phyloP scores from a whole-genome alignment of 2,113 vertebrate species.

The Thalassarche chlororhynchos region DNA sequence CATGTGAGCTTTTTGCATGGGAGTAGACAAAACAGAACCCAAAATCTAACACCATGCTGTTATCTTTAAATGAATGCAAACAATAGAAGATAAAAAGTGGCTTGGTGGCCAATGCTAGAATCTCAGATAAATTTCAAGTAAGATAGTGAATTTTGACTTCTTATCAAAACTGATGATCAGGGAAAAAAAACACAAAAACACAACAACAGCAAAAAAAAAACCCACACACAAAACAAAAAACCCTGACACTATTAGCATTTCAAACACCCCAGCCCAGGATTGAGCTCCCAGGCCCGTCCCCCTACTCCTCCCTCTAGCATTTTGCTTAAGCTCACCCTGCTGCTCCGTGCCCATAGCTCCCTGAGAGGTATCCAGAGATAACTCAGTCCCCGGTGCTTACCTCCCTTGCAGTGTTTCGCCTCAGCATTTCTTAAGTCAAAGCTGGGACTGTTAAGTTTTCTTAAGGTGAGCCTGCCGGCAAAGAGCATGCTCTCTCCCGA shows the following conservation, averaged over 20 bases:
- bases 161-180: neutral
- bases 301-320: neutral
- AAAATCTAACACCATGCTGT: neutral
- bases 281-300: neutral
- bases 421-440: neutral
- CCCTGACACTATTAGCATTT: neutral
- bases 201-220: neutral
- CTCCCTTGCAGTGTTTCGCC: neutral
- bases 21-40: neutral
- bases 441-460: neutral
- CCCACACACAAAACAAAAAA: neutral
- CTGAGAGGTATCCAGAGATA: too few species aligned
- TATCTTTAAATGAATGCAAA: neutral
- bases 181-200: neutral
- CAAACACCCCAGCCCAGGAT: neutral
- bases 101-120: neutral
- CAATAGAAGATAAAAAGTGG: neutral
- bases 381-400: neutral
- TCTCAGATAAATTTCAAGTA: neutral
- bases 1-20: neutral
- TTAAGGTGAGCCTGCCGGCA: neutral
- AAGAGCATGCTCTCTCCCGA: neutral
- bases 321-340: neutral
- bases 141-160: neutral
- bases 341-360: neutral